Percentiles rank a stretch among this genome's conserved stretches.
Evolutionary conservation across 2,797 vertebrate genomes (phyloP).

Genomic region (Petrocephalus sullivani): DNA sequence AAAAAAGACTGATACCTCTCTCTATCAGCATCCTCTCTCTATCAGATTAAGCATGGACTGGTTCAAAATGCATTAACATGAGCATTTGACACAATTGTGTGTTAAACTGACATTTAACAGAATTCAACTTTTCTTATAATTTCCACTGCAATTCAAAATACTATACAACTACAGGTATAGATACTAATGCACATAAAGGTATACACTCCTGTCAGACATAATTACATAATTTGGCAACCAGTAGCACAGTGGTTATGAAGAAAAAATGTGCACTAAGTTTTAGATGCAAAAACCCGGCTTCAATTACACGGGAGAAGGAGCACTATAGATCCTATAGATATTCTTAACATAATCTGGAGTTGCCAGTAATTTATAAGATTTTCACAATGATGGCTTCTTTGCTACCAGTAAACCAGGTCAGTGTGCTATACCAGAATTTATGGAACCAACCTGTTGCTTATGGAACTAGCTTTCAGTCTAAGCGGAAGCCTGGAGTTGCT

Average conservation of each 20-base stretch:
- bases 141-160: neutral
- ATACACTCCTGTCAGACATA: neutral
- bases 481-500: neutral
- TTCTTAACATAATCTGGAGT: neutral
- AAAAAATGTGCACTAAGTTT: neutral
- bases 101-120: neutral
- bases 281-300: neutral
- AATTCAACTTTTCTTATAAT: neutral
- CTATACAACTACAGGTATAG: neutral
- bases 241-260: neutral
- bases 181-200: neutral
- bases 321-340: neutral
- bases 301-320: neutral
- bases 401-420: neutral
- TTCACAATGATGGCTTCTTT: neutral
- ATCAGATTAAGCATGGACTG: conserved; percentile 6
- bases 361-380: neutral
- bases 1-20: neutral
- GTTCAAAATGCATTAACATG: conserved; percentile 15
- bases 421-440: neutral
- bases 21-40: neutral
- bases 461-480: neutral
- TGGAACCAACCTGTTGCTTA: neutral
- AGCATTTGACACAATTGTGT: neutral
- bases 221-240: neutral